Percentiles rank a stretch among this genome's conserved stretches.
Evolutionary conservation across 2,797 vertebrate species (phyloP).

Genomic region (Acanthornis magna): DNA sequence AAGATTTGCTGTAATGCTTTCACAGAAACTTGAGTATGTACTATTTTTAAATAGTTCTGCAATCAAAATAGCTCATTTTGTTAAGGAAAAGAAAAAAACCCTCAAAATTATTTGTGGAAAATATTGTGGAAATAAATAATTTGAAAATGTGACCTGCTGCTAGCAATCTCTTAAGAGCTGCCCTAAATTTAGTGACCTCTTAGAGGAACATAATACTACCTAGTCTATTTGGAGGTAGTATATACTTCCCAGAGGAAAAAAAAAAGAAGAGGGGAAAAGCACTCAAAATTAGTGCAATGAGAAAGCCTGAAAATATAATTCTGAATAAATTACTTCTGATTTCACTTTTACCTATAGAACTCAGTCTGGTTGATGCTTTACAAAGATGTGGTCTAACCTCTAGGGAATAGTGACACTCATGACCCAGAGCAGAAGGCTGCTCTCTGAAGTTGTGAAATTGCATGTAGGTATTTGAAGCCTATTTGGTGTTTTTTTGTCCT

Average conservation of each 20-base stretch:
- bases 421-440: neutral
- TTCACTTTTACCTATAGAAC: neutral
- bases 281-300: neutral
- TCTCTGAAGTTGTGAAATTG: neutral
- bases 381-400: fast-evolving
- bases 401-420: neutral
- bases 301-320: neutral
- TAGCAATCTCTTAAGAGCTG: slow-evolving; percentile 5
- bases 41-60: neutral
- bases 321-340: neutral
- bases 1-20: neutral
- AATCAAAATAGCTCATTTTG: neutral
- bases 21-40: neutral
- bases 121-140: neutral
- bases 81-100: neutral
- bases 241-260: neutral
- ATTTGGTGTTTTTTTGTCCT: neutral
- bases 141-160: neutral
- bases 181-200: neutral
- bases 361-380: neutral
- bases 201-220: neutral
- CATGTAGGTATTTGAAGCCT: neutral
- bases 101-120: neutral
- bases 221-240: neutral
- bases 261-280: fast-evolving